Evolutionary conservation across 2,888 invertebrate species (phyloP).

Genomic region (Branchinecta sandiegonensis): DNA sequence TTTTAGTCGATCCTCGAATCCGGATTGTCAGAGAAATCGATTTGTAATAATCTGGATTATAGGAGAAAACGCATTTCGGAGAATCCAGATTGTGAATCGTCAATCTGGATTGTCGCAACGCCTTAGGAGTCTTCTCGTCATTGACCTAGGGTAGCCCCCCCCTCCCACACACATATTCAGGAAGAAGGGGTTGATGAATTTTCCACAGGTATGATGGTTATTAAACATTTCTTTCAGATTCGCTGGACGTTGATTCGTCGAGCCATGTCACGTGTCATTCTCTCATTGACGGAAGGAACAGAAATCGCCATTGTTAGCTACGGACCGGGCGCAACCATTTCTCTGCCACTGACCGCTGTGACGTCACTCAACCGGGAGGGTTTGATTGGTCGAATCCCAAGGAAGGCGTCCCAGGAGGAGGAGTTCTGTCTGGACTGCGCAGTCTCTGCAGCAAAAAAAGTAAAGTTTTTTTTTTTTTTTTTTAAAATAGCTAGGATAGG

Average conservation of each 20-base stretch:
- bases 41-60: no score
- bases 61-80: no score
- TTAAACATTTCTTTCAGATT: conserved; percentile 26
- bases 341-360: conserved; percentile 29
- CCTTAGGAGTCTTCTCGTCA: no score
- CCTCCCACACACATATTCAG: no score
- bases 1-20: no score
- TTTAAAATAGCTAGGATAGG: neutral
- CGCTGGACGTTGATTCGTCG: conserved; percentile 30
- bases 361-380: conserved; percentile 30
- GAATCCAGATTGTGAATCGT: no score
- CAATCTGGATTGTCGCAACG: no score
- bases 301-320: conserved; percentile 28
- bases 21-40: no score
- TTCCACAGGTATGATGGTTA: no score
- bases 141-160: no score
- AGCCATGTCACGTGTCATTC: conserved; percentile 29
- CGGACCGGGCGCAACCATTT: conserved; percentile 28
- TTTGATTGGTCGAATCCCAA: conserved; percentile 30
- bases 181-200: no score
- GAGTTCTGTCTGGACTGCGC: neutral
- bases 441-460: conserved; percentile 1
- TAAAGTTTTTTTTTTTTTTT: neutral
- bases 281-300: conserved; percentile 29
- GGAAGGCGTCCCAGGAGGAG: conserved; percentile 17